Conservation (phyloP, 1,140 invertebrate species). For the Trachymyrmex septentrionalis region DNA sequence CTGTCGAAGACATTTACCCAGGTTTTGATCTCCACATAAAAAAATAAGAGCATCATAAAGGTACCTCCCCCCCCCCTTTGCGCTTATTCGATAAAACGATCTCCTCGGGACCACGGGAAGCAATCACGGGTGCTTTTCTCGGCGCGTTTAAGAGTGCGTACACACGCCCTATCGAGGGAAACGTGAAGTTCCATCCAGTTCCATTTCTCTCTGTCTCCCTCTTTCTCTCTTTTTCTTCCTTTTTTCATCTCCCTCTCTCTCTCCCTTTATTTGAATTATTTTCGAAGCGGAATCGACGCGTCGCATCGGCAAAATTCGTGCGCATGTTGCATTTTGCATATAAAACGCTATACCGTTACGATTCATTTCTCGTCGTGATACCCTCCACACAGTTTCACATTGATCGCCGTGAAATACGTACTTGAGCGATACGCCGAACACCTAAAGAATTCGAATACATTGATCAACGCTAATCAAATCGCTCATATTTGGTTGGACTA, state of each 20-base stretch:
- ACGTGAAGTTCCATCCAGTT: constrained; percentile 40
- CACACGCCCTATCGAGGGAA: constrained; percentile 43
- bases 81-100: constrained; percentile 22
- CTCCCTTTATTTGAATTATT: constrained; percentile 32
- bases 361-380: constrained; percentile 30
- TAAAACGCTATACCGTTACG: constrained; percentile 29
- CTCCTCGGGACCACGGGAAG: background rate
- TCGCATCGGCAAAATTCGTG: constrained; percentile 44
- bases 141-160: constrained; percentile 10
- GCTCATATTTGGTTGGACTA: background rate
- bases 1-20: constrained; percentile 3
- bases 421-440: background rate
- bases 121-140: constrained; percentile 27
- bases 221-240: background rate
- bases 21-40: constrained; percentile 7
- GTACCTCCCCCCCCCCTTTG: background rate
- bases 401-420: constrained; percentile 1
- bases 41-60: constrained; percentile 42
- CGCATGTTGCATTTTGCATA: constrained; percentile 55
- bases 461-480: background rate
- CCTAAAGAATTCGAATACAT: background rate
- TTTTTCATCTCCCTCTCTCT: background rate
- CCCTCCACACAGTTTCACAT: background rate
- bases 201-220: background rate
- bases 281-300: constrained; percentile 26